A percentile compares a stretch with the other conserved stretches of the same genome.
Conservation (phyloP, 2,113 vertebrate genomes). For the Syngnathus scovelli region DNA sequence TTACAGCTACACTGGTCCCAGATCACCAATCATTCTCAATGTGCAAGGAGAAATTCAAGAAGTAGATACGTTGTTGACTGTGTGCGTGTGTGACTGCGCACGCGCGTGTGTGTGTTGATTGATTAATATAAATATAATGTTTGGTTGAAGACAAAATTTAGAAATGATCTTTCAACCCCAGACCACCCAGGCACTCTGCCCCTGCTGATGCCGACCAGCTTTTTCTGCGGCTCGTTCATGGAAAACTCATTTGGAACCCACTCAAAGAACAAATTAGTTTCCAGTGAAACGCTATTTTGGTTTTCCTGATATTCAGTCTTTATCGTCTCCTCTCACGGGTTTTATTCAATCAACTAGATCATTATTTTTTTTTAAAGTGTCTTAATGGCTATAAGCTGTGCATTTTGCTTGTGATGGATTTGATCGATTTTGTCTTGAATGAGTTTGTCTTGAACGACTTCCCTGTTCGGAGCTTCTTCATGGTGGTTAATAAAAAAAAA, state of each 20-base stretch:
- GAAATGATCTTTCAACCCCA: constrained; percentile 34
- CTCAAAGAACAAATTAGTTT: constrained; percentile 3
- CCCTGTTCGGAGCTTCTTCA: constrained; percentile 27
- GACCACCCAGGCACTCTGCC: constrained; percentile 32
- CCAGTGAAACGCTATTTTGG: background rate
- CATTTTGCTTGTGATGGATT: constrained; percentile 21
- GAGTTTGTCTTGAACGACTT: constrained; percentile 36
- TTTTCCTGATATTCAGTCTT: background rate
- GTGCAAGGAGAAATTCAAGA: background rate
- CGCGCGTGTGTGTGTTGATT: constrained; percentile 3
- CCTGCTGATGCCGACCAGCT: background rate
- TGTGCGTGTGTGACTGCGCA: background rate
- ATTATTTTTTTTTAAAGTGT: constrained; percentile 11
- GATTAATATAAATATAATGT: constrained; percentile 27
- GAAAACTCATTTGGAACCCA: constrained; percentile 27
- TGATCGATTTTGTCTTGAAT: constrained; percentile 21
- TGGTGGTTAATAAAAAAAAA: constrained; percentile 38
- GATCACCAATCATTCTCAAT: constrained; percentile 45
- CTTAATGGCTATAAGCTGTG: constrained; percentile 11
- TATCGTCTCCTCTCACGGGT: constrained; percentile 19
- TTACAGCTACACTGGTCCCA: constrained; percentile 43
- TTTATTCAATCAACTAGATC: background rate
- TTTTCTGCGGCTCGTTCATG: constrained; percentile 20
- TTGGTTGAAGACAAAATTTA: constrained; percentile 15
- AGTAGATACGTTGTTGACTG: background rate